Conservation (phyloP, 2,797 vertebrate species). For the Neosilurus hyrtlii region DNA sequence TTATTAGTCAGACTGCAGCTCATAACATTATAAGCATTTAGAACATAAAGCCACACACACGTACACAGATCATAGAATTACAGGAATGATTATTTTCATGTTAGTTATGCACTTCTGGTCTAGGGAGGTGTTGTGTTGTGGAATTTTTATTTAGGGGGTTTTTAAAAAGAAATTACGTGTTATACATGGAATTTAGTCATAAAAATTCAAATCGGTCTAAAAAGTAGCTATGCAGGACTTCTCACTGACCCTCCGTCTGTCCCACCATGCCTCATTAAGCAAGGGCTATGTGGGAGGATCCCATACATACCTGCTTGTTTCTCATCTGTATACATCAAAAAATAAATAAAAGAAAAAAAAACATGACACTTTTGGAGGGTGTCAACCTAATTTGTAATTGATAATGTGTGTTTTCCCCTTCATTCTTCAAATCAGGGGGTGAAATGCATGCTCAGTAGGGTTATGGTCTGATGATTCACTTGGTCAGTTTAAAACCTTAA, state of each 20-base stretch:
- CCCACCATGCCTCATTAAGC: slow-evolving; percentile 67
- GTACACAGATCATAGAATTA: background rate
- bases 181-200: slow-evolving; percentile 26
- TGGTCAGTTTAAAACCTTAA: too few relatives aligned
- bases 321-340: background rate
- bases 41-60: background rate
- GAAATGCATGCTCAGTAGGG: too few relatives aligned
- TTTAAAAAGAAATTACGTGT: background rate
- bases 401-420: too few relatives aligned
- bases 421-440: too few relatives aligned
- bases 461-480: too few relatives aligned
- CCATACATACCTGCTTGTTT: slow-evolving; percentile 53
- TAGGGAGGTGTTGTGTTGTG: background rate
- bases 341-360: too few relatives aligned
- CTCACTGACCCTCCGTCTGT: slow-evolving; percentile 55
- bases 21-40: background rate
- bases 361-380: too few relatives aligned
- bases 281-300: slow-evolving; percentile 58
- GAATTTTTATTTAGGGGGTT: background rate
- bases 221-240: slow-evolving; percentile 55
- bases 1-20: background rate
- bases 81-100: background rate
- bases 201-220: slow-evolving; percentile 22
- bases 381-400: too few relatives aligned
- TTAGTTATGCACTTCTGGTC: background rate